phyloP scores from a whole-genome alignment of 2,797 vertebrate genomes.

The Crenichthys baileyi region DNA sequence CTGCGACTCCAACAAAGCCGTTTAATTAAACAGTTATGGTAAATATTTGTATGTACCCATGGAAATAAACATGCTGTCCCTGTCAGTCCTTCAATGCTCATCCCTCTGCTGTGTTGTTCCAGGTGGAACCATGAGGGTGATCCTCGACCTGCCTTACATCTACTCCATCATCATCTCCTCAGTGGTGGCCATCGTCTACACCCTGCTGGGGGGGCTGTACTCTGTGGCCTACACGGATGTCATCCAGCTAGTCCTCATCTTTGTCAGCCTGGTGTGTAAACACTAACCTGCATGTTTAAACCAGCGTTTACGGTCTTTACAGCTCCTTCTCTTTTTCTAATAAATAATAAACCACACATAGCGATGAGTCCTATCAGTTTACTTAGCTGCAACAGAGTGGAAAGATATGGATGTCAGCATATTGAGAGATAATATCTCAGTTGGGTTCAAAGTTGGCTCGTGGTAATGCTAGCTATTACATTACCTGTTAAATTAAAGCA shows the following conservation, averaged over 20 bases:
- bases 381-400: neutral
- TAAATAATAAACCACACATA: neutral
- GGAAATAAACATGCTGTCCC: slow-evolving; percentile 13
- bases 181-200: slow-evolving; percentile 83
- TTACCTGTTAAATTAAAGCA: no score
- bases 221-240: slow-evolving; percentile 82
- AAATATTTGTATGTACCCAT: slow-evolving; percentile 57
- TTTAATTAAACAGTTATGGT: slow-evolving; percentile 12
- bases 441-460: no score
- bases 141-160: slow-evolving; percentile 80
- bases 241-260: slow-evolving; percentile 85
- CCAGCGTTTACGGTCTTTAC: neutral
- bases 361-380: slow-evolving; percentile 9
- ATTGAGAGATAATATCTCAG: neutral
- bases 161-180: slow-evolving; percentile 83
- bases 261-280: slow-evolving; percentile 81
- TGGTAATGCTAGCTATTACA: no score
- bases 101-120: slow-evolving; percentile 55
- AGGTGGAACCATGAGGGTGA: slow-evolving; percentile 86
- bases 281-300: neutral
- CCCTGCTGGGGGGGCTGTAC: slow-evolving; percentile 86
- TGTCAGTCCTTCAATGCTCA: slow-evolving; percentile 28
- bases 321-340: neutral
- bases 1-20: slow-evolving; percentile 38
- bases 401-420: slow-evolving; percentile 2